Base-by-base conservation (phyloP, 2,888 invertebrate species). In the Poecilobothrus nobilitatus region DNA sequence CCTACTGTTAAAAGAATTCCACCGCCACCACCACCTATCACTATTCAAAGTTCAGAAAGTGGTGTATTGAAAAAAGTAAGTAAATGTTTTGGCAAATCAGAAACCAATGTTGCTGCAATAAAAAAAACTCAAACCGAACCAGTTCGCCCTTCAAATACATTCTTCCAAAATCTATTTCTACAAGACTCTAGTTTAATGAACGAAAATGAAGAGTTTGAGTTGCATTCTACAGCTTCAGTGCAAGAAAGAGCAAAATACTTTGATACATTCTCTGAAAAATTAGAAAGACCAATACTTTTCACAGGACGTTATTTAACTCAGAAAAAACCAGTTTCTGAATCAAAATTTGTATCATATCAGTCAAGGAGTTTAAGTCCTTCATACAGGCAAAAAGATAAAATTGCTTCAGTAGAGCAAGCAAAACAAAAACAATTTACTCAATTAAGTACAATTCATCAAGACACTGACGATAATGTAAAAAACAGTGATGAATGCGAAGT, bases 131-230 rank as follows among this genome's bases (percentile, higher is more conserved):
- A 86, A 68, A 86, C 85, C 71, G 86, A 87, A 73, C 83, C 84
- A 6, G 82, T 89, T 37, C 82, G 87, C 3, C 53, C 53, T 70
- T 85, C 87, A 0, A 85, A 90, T 76, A 84, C 85, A 0, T 91
- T 91, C 76, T 91, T 91, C 74, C 90, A 89, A 78, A 86, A 89
- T 78, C 83, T 91, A 22, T 88, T 91, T 74, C 78, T 90, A 53
- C 82, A 88, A 69, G 85, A 86, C 71, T 1, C 80, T 83, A 0
- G 78, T 78, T 2, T 78, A 81, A 0, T 20, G 0, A n/a, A n/a
- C 15, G 27, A 53, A n/a, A 71, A 73, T 5, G 70, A 72, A 2
- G 34, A 61, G 7, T 27, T 70, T 7, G 75, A 74, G 20, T 44
- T 68, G 0, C 81, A 83, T 64, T 84, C 84, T 71, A 84, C 83